Evolutionary conservation across 2,797 vertebrate genomes (phyloP).

Genomic region (Serranus cabrilla): DNA sequence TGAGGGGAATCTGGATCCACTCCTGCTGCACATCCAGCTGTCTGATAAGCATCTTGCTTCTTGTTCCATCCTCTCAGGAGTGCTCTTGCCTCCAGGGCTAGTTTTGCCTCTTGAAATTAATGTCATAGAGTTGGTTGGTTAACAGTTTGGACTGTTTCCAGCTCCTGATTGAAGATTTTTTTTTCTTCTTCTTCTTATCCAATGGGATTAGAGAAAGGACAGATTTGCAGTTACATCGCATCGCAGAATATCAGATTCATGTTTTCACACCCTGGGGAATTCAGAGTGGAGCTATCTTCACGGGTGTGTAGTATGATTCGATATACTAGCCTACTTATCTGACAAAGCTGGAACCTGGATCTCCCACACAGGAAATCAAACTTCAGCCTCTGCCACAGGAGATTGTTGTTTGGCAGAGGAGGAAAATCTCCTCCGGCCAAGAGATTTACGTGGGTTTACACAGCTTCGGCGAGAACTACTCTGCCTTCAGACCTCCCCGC

Average conservation of each 20-base stretch:
- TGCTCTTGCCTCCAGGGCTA: slow-evolving; percentile 32
- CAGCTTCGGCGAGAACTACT: slow-evolving; percentile 26
- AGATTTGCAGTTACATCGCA: neutral
- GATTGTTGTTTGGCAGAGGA: slow-evolving; percentile 48
- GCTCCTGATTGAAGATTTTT: neutral
- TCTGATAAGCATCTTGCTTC: slow-evolving; percentile 44
- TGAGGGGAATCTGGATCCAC: slow-evolving; percentile 50
- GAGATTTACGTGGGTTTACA: slow-evolving; percentile 56
- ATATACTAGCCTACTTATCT: slow-evolving; percentile 24
- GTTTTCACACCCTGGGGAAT: slow-evolving; percentile 6
- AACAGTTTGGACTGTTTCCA: neutral
- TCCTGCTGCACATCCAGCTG: slow-evolving; percentile 55
- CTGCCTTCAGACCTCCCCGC: slow-evolving; percentile 32
- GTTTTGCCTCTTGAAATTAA: slow-evolving; percentile 30
- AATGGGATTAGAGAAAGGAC: neutral
- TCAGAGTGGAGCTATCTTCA: slow-evolving; percentile 21
- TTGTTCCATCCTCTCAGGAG: slow-evolving; percentile 28
- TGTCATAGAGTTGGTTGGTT: slow-evolving; percentile 14
- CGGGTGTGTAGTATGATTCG: slow-evolving; percentile 16
- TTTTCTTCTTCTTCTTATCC: neutral
- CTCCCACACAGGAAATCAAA: slow-evolving; percentile 63
- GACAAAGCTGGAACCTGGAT: slow-evolving; percentile 47
- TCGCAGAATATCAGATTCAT: neutral
- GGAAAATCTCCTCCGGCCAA: slow-evolving; percentile 32
- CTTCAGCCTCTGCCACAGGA: slow-evolving; percentile 40